These are phyloP conservation scores for Rhopalosiphum maidis DNA, from an alignment of 1,140 invertebrate genomes.

Conservation along the genomic window DNA sequence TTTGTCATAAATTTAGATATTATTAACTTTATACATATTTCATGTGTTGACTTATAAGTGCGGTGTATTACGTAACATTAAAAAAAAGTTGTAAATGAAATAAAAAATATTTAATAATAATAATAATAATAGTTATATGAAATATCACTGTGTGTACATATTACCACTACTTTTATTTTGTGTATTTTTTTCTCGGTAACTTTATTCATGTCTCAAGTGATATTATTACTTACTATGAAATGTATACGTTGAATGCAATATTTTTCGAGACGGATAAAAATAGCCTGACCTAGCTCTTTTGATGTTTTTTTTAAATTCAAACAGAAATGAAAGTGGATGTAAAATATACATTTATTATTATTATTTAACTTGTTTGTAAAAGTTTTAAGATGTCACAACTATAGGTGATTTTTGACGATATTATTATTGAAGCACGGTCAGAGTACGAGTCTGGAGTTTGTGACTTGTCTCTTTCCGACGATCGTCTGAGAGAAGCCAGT, in stretches of 20 bases:
- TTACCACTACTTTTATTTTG: constrained; percentile 16
- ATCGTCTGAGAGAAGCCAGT: not conserved
- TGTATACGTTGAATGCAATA: not conserved
- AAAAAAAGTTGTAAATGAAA: not conserved
- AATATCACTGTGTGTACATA: not conserved
- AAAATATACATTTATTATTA: constrained; percentile 7
- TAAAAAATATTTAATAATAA: constrained; percentile 3
- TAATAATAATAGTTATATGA: not conserved
- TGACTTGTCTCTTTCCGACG: not conserved
- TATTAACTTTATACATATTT: not conserved
- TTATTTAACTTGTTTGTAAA: not conserved
- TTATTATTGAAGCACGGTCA: not conserved
- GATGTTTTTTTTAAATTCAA: constrained; percentile 11
- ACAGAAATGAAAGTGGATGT: constrained; percentile 2
- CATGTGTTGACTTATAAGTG: not conserved
- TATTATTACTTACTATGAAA: constrained; percentile 3
- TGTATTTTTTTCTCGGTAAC: not conserved
- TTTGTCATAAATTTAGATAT: not conserved
- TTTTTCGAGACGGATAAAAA: constrained; percentile 9
- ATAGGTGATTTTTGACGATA: not conserved
- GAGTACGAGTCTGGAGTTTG: not conserved
- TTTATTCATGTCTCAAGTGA: constrained; percentile 15
- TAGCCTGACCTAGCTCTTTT: not conserved
- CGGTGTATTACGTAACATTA: not conserved
- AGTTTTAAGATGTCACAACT: not conserved